phyloP scores from a whole-genome alignment of 2,113 vertebrate species.

The Sigmodon hispidus region DNA sequence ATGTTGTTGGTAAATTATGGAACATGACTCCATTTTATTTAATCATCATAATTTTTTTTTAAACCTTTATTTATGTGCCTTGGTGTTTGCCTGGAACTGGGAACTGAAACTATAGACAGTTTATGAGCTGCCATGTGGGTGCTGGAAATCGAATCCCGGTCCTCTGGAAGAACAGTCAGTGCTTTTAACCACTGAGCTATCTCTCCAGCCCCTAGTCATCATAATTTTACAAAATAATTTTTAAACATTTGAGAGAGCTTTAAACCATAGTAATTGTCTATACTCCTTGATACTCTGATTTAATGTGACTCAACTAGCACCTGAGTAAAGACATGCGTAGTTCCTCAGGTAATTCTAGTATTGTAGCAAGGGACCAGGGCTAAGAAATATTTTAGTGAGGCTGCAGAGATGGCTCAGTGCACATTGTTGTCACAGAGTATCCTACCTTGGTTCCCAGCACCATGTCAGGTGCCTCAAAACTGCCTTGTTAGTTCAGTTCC shows the following conservation, averaged over 20 bases:
- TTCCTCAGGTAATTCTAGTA: conserved; percentile 8
- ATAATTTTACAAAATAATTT: neutral
- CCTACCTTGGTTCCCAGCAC: neutral
- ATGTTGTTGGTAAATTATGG: conserved; percentile 36
- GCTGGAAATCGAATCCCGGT: too few relatives aligned
- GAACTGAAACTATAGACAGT: too few relatives aligned
- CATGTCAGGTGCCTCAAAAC: neutral
- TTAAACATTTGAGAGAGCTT: neutral
- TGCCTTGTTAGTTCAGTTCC: neutral
- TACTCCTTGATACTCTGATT: neutral
- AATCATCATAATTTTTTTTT: neutral
- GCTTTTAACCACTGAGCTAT: too few relatives aligned
- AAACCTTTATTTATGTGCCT: too few relatives aligned
- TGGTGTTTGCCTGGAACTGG: too few relatives aligned
- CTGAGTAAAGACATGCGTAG: neutral
- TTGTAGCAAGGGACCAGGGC: neutral
- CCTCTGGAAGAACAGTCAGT: too few relatives aligned
- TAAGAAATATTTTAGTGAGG: neutral
- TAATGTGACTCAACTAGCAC: conserved; percentile 25
- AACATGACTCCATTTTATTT: conserved; percentile 23
- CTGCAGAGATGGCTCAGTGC: neutral
- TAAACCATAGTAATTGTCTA: neutral
- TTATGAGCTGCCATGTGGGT: too few relatives aligned
- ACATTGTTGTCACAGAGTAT: neutral
- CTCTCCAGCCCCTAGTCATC: too few relatives aligned